Evolutionary conservation across 1,140 invertebrate species (phyloP).

Genomic region (Nebria ingens): DNA sequence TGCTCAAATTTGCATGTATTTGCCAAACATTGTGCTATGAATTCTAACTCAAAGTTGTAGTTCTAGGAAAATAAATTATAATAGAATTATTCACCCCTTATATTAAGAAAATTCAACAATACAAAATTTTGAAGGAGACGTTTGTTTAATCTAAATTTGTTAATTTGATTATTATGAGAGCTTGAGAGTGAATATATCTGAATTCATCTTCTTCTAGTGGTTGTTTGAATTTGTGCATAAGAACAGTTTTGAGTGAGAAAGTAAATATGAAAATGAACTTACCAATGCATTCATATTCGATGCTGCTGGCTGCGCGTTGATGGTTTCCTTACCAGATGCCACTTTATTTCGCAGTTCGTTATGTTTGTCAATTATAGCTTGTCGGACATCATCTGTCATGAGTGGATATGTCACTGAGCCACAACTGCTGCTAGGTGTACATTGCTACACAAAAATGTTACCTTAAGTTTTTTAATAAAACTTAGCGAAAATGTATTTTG

Average conservation of each 20-base stretch:
- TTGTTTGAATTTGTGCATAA: no score
- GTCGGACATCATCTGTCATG: constrained; percentile 21
- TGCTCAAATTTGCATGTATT: constrained; percentile 28
- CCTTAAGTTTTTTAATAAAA: no score
- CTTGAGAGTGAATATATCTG: no score
- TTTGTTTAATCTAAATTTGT: no score
- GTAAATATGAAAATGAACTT: no score
- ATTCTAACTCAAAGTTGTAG: constrained; percentile 50
- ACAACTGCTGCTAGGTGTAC: constrained; percentile 22
- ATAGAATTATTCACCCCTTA: no score
- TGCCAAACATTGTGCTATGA: constrained; percentile 48
- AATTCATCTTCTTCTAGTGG: no score
- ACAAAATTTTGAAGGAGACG: no score
- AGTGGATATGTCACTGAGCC: constrained; percentile 22
- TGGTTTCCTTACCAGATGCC: constrained; percentile 37
- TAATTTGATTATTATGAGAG: no score
- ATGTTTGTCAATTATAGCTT: constrained; percentile 32
- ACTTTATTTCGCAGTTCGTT: constrained; percentile 40
- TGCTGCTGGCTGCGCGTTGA: constrained; percentile 37
- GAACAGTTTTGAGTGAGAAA: no score
- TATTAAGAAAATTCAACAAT: no score
- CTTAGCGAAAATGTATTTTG: no score
- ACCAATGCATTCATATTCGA: constrained; percentile 44
- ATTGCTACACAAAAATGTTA: constrained; percentile 26
- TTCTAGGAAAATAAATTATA: constrained; percentile 30